phyloP scores from a whole-genome alignment of 2,113 vertebrate species.

The Rhinolophus ferrumequinum region DNA sequence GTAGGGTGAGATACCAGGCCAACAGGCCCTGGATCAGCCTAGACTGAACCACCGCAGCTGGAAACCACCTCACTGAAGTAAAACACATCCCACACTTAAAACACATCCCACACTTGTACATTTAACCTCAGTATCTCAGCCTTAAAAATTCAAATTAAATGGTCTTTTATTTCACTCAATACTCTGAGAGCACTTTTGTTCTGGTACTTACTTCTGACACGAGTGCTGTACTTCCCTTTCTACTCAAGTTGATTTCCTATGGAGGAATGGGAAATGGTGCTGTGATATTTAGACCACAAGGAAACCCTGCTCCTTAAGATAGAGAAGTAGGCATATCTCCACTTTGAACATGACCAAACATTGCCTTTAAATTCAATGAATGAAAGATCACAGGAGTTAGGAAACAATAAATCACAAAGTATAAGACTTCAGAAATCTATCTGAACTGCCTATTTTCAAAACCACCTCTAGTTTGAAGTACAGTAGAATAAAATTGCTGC shows the following conservation, averaged over 20 bases:
- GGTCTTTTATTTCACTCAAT: background rate
- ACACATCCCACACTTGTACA: background rate
- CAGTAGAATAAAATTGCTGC: background rate
- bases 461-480: background rate
- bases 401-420: background rate
- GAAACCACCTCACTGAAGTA: background rate
- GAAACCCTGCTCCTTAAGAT: background rate
- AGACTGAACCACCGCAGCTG: constrained; percentile 31
- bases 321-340: background rate
- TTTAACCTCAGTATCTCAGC: background rate
- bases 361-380: background rate
- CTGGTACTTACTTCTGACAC: background rate
- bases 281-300: background rate
- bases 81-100: background rate
- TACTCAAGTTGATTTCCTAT: background rate
- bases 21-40: constrained; percentile 15
- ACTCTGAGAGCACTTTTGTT: background rate
- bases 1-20: constrained; percentile 63
- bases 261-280: background rate
- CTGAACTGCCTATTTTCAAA: background rate
- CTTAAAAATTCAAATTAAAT: background rate
- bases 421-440: background rate
- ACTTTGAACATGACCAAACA: background rate
- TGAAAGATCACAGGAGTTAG: background rate
- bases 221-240: background rate